Evolutionary conservation across 2,888 invertebrate genomes (phyloP).

Genomic region (Dryomyza anilis): DNA sequence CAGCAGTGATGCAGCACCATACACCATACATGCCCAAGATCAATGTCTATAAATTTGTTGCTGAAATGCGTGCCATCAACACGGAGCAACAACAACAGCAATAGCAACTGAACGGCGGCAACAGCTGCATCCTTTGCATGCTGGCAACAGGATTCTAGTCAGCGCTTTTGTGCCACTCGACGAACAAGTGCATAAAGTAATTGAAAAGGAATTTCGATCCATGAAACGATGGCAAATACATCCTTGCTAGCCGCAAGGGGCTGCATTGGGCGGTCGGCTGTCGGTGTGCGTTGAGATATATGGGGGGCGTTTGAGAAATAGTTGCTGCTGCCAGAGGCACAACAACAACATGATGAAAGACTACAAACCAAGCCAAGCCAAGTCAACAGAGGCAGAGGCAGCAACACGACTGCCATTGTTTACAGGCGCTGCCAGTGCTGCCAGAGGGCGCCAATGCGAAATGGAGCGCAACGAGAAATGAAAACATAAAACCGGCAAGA

Average conservation of each 20-base stretch:
- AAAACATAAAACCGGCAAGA: neutral
- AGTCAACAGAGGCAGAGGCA: slow-evolving; percentile 29
- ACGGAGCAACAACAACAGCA: too few species aligned
- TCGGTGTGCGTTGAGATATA: neutral
- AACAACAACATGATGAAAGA: neutral
- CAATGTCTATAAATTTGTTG: too few species aligned
- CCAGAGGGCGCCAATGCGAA: neutral
- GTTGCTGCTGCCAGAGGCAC: neutral
- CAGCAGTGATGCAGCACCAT: too few species aligned
- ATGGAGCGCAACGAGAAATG: slow-evolving; percentile 1
- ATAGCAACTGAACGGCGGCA: too few species aligned
- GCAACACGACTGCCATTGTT: neutral
- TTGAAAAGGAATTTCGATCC: neutral
- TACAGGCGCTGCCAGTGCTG: neutral
- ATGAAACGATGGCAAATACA: neutral
- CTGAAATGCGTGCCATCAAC: too few species aligned
- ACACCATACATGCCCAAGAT: too few species aligned
- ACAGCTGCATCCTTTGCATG: neutral
- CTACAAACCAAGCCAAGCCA: slow-evolving; percentile 46
- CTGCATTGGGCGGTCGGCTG: too few species aligned
- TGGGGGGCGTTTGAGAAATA: neutral
- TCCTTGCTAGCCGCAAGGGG: neutral
- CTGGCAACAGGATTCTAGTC: neutral
- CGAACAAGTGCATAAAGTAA: neutral
- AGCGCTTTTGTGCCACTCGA: neutral